Conservation (phyloP, 2,113 vertebrate genomes). For the Perognathus longimembris region DNA sequence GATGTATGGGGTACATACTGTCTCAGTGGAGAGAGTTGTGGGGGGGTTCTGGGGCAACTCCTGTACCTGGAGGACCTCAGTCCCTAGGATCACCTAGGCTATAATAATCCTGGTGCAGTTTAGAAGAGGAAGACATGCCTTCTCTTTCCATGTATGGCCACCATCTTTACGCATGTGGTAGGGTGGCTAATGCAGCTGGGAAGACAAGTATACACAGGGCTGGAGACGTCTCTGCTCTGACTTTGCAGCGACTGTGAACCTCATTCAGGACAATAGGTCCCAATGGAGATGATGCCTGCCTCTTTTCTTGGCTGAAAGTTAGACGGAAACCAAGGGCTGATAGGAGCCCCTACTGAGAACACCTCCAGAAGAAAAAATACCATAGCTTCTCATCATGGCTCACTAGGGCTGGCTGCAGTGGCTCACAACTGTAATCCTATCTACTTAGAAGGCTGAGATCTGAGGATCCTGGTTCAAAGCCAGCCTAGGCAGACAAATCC, state of each 20-base stretch:
- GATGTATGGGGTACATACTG: slow-evolving; percentile 12
- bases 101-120: slow-evolving; percentile 32
- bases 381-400: background rate
- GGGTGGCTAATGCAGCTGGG: background rate
- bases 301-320: background rate
- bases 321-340: background rate
- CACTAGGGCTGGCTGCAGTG: background rate
- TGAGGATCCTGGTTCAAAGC: no score
- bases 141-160: background rate
- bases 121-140: background rate
- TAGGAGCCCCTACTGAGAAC: background rate
- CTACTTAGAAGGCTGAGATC: no score
- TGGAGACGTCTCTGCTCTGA: background rate
- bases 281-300: no score
- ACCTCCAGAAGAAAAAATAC: background rate
- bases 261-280: no score
- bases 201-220: background rate
- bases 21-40: slow-evolving; percentile 53
- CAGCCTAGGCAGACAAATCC: no score
- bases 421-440: no score
- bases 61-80: background rate
- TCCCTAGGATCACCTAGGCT: slow-evolving; percentile 24
- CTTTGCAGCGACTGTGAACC: background rate
- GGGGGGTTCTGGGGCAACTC: slow-evolving; percentile 47
- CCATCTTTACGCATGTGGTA: rapidly evolving